Percentiles rank a stretch among this genome's conserved stretches.
These are phyloP conservation scores for Tuta absoluta DNA, from an alignment of 2,888 invertebrate genomes.

Conservation along the genomic window DNA sequence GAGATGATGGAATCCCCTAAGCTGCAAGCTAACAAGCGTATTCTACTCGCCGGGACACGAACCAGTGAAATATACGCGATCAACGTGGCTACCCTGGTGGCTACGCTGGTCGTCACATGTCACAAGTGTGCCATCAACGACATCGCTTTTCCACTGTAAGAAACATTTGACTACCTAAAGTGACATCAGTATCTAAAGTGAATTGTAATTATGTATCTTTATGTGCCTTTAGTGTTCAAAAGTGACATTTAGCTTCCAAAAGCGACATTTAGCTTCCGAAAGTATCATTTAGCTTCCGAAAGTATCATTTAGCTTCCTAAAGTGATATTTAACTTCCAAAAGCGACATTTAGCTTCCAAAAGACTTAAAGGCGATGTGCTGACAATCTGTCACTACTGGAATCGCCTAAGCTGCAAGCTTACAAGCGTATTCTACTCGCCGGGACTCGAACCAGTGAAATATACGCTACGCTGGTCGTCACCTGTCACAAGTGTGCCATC, in stretches of 20 bases:
- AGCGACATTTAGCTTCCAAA: too few relatives aligned
- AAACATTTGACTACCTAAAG: too few relatives aligned
- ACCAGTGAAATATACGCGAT: slow-evolving; percentile 91
- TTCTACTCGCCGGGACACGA: slow-evolving; percentile 88
- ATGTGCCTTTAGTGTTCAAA: too few relatives aligned
- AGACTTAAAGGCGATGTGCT: too few relatives aligned
- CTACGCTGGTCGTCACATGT: slow-evolving; percentile 89
- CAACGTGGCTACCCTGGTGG: slow-evolving; percentile 84
- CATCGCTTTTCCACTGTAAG: slow-evolving; percentile 91
- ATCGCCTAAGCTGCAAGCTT: slow-evolving; percentile 48
- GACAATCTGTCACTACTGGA: slow-evolving; percentile 58
- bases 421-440: slow-evolving; percentile 83
- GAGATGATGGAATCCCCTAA: slow-evolving; percentile 74
- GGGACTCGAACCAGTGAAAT: slow-evolving; percentile 91
- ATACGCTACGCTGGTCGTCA: slow-evolving; percentile 87
- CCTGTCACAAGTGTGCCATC: slow-evolving; percentile 91
- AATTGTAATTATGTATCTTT: too few relatives aligned
- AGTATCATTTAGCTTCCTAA: too few relatives aligned
- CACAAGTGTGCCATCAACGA: slow-evolving; percentile 90
- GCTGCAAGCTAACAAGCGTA: slow-evolving; percentile 64
- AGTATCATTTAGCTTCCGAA: too few relatives aligned
- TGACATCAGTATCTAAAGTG: not conserved
- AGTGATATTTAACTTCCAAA: too few relatives aligned
- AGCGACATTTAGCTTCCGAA: too few relatives aligned
- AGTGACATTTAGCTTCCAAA: too few relatives aligned